These are phyloP conservation scores for Drosophila persimilis DNA, from an alignment of 1,140 invertebrate species.

Conservation along the genomic window DNA sequence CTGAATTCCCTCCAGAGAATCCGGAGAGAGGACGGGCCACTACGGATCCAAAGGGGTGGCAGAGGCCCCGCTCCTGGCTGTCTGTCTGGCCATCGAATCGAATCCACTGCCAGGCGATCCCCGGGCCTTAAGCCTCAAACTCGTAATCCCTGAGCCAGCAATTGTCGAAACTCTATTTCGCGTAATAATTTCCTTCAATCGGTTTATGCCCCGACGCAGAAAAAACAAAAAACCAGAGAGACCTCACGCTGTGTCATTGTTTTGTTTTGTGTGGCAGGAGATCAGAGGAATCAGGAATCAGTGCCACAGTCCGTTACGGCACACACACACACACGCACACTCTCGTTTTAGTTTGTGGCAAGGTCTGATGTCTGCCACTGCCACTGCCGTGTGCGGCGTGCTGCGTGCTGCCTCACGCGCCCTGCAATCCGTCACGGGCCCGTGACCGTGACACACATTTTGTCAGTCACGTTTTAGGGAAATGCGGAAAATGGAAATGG, in stretches of 20 bases:
- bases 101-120: background rate
- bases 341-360: background rate
- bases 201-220: constrained; percentile 43
- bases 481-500: constrained; percentile 41
- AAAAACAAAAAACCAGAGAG: constrained; percentile 7
- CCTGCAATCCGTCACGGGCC: constrained; percentile 68
- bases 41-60: background rate
- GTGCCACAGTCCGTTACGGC: constrained; percentile 10
- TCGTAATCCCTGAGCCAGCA: background rate
- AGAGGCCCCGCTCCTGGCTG: background rate
- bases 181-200: constrained; percentile 74
- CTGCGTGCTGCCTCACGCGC: constrained; percentile 53
- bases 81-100: background rate
- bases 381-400: constrained; percentile 43
- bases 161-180: constrained; percentile 68
- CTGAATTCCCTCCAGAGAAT: constrained; percentile 11
- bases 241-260: constrained; percentile 68
- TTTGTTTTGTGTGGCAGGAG: constrained; percentile 26
- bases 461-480: constrained; percentile 55
- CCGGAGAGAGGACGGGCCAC: no score
- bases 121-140: constrained; percentile 5
- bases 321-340: no score
- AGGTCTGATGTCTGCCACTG: constrained; percentile 3
- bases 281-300: constrained; percentile 35
- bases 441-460: constrained; percentile 73